Evolutionary conservation across 2,113 vertebrate genomes (phyloP).

Genomic region (Vulpes ferrilata): DNA sequence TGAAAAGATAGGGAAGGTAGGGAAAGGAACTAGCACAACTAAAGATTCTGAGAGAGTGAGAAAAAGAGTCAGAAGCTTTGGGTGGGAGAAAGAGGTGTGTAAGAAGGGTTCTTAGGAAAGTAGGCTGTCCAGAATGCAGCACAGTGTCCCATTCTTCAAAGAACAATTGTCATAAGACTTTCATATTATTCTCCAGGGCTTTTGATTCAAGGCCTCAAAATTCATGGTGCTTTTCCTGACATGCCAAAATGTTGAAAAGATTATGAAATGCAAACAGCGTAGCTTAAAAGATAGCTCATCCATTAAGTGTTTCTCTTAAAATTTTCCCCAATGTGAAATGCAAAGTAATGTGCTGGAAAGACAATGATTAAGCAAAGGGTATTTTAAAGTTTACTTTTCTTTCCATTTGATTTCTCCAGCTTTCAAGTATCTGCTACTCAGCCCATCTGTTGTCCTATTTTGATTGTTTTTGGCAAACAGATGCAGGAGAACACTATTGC

Average conservation of each 20-base stretch:
- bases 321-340: neutral
- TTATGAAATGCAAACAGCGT: constrained; percentile 26
- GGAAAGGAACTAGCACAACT: neutral
- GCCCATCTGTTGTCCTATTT: constrained; percentile 76
- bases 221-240: neutral
- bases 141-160: neutral
- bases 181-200: neutral
- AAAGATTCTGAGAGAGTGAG: neutral
- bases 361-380: constrained; percentile 59
- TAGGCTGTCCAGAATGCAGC: neutral
- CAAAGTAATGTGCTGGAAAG: constrained; percentile 6
- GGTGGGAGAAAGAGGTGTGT: accelerated
- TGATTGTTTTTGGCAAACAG: constrained; percentile 73
- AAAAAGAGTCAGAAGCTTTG: neutral
- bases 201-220: neutral
- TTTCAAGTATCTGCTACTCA: constrained; percentile 54
- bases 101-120: neutral
- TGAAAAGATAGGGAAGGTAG: neutral
- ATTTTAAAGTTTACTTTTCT: constrained; percentile 61
- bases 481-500: constrained; percentile 51
- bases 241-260: constrained; percentile 32
- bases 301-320: constrained; percentile 47
- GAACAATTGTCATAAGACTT: neutral
- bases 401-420: constrained; percentile 64
- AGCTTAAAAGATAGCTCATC: constrained; percentile 4